Percentiles rank a stretch among this genome's conserved stretches.
Conservation (phyloP, 2,797 vertebrate genomes). For the Spondyliosoma cantharus region DNA sequence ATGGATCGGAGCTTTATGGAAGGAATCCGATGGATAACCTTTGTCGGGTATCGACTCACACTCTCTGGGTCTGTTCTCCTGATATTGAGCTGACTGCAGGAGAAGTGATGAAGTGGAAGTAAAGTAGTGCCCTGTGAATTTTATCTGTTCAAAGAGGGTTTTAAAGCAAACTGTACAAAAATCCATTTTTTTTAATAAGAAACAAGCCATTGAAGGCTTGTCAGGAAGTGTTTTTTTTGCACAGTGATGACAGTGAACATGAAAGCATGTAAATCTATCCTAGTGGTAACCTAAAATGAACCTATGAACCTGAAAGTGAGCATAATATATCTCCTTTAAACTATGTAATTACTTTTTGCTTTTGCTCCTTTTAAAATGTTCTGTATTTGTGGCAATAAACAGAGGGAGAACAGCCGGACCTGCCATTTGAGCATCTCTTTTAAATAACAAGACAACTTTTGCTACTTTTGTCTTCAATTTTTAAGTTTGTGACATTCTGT, state of each 20-base stretch:
- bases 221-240: neutral
- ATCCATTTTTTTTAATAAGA: neutral
- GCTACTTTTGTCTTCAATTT: neutral
- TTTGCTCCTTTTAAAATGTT: neutral
- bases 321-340: too few species aligned
- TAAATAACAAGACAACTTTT: neutral
- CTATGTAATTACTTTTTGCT: too few species aligned
- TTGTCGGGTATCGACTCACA: slow-evolving; percentile 57
- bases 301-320: too few species aligned
- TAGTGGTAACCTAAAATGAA: too few species aligned
- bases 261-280: too few species aligned
- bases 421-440: neutral
- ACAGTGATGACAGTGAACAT: too few species aligned
- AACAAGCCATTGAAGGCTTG: neutral
- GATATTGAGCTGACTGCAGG: slow-evolving; percentile 43
- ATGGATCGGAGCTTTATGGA: slow-evolving; percentile 55
- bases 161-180: neutral
- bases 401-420: neutral
- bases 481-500: neutral
- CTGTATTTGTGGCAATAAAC: neutral
- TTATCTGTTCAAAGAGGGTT: slow-evolving; percentile 14
- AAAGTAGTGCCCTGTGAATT: slow-evolving; percentile 1
- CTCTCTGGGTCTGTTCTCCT: slow-evolving; percentile 34
- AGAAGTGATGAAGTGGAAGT: slow-evolving; percentile 31
- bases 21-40: slow-evolving; percentile 53